These are phyloP conservation scores for Eremobia ochroleuca DNA, from an alignment of 2,888 invertebrate species.

Conservation along the genomic window DNA sequence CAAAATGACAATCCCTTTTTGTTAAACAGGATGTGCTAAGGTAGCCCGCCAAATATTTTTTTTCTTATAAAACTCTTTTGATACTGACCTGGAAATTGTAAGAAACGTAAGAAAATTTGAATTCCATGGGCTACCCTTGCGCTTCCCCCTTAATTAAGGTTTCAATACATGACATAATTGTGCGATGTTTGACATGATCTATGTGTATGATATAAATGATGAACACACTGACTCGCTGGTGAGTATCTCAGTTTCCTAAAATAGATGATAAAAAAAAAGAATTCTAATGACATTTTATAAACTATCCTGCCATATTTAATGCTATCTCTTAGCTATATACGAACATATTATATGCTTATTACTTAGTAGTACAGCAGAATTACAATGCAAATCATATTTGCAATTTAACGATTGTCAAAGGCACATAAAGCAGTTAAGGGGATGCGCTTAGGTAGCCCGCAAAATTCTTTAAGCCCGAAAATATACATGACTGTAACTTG, in stretches of 20 bases:
- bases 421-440: conserved; percentile 44
- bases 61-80: no score
- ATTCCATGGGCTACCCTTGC: no score
- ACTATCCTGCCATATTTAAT: conserved; percentile 35
- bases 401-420: conserved; percentile 42
- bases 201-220: conserved; percentile 60
- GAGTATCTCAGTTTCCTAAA: conserved; percentile 69
- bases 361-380: conserved; percentile 34
- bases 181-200: conserved; percentile 44
- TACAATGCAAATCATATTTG: conserved; percentile 57
- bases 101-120: no score
- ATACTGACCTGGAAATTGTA: no score
- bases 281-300: conserved; percentile 28
- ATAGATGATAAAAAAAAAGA: conserved; percentile 54
- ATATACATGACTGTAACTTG: neutral
- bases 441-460: neutral
- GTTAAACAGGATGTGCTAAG: neutral
- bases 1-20: neutral
- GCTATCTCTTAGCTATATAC: conserved; percentile 65
- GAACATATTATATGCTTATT: conserved; percentile 48
- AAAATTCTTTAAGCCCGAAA: neutral
- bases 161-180: conserved; percentile 13
- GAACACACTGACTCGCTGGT: conserved; percentile 67
- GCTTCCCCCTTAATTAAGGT: neutral
- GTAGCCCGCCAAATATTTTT: no score